These are phyloP conservation scores for Agelastica alni DNA, from an alignment of 2,888 invertebrate genomes.

Conservation along the genomic window DNA sequence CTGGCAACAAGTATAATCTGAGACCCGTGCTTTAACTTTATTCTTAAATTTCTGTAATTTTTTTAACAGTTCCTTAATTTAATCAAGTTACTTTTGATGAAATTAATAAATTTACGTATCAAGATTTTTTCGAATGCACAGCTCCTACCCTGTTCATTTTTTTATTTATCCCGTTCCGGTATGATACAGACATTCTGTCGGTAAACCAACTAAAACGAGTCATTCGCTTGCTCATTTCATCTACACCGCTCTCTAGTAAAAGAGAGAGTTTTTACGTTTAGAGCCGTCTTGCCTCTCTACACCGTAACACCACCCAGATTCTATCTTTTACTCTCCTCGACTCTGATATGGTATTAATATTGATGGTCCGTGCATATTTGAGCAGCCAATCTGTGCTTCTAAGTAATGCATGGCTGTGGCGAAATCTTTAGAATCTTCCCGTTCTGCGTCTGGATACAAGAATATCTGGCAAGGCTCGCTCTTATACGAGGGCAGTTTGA, in stretches of 20 bases:
- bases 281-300: no score
- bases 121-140: no score
- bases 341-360: slow-evolving; percentile 51
- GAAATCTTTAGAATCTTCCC: slow-evolving; percentile 12
- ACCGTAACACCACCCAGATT: no score
- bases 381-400: slow-evolving; percentile 54
- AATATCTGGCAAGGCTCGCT: not conserved
- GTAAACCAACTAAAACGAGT: not conserved
- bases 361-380: slow-evolving; percentile 54
- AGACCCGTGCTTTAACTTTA: no score
- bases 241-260: not conserved
- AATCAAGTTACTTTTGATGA: no score
- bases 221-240: not conserved
- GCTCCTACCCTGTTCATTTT: no score
- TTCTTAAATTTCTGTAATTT: no score
- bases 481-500: no score
- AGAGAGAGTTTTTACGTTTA: not conserved
- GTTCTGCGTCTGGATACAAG: not conserved
- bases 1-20: no score
- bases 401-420: slow-evolving; percentile 49
- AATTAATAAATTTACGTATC: no score
- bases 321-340: not conserved
- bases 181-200: not conserved
- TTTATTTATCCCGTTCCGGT: not conserved
- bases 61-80: no score